phyloP scores from a whole-genome alignment of 2,888 invertebrate species.

The Ceramica pisi region DNA sequence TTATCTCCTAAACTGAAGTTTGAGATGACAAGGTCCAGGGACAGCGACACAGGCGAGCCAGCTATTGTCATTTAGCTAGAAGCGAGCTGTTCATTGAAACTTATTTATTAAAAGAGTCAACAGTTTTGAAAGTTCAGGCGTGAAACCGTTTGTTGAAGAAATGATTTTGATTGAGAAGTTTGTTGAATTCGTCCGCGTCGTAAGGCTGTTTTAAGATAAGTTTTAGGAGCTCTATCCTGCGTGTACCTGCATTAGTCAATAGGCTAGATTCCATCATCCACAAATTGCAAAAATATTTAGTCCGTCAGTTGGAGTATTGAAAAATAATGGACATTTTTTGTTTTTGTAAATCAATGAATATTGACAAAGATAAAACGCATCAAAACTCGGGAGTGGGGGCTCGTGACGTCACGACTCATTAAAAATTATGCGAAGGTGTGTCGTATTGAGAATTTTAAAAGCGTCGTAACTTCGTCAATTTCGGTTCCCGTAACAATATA shows the following conservation, averaged over 20 bases:
- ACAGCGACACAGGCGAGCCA: slow-evolving; percentile 1
- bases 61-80: slow-evolving; percentile 13
- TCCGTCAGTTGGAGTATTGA: too few species aligned
- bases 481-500: too few species aligned
- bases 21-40: slow-evolving; percentile 8
- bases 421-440: too few species aligned
- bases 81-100: slow-evolving; percentile 21
- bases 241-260: not conserved
- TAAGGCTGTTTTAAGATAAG: not conserved
- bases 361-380: too few species aligned
- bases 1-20: slow-evolving; percentile 31
- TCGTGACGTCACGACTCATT: too few species aligned
- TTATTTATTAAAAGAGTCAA: slow-evolving; percentile 41
- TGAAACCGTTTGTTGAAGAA: slow-evolving; percentile 7
- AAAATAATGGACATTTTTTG: too few species aligned
- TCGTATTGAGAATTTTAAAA: too few species aligned
- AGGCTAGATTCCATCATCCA: too few species aligned
- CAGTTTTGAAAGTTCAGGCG: slow-evolving; percentile 27
- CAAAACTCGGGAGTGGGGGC: too few species aligned
- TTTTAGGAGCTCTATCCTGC: not conserved
- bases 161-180: slow-evolving; percentile 12
- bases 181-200: not conserved
- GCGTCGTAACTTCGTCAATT: too few species aligned
- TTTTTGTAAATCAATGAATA: too few species aligned
- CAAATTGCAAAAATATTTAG: too few species aligned